Conservation (phyloP, 2,113 vertebrate genomes). For the Poicephalus gulielmi region DNA sequence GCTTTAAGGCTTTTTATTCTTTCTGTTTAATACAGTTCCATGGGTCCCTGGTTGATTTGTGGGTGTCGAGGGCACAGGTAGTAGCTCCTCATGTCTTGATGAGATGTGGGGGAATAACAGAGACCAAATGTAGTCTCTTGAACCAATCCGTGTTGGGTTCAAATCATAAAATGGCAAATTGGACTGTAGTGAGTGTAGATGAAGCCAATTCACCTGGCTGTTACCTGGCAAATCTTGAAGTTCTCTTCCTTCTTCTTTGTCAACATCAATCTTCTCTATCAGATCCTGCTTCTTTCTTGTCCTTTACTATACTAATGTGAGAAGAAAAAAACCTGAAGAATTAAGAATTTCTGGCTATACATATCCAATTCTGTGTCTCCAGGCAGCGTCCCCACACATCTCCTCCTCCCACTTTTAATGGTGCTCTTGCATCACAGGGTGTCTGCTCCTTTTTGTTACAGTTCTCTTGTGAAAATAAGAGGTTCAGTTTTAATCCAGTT, state of each 20-base stretch:
- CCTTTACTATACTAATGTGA: not conserved
- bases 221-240: not conserved
- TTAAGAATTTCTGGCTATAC: not conserved
- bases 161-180: not conserved
- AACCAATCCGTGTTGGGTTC: not conserved
- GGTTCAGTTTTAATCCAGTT: not conserved
- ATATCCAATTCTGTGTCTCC: not conserved
- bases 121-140: not conserved
- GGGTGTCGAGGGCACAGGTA: not conserved
- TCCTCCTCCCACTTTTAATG: not conserved
- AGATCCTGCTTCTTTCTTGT: not conserved
- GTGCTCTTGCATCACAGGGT: not conserved
- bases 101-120: not conserved
- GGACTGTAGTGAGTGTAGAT: not conserved
- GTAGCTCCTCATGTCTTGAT: not conserved
- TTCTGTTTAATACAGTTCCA: not conserved
- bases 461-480: not conserved
- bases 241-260: not conserved
- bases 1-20: not conserved
- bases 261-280: not conserved
- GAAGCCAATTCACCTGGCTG: not conserved
- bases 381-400: not conserved
- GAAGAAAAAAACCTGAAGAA: not conserved
- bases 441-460: not conserved
- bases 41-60: not conserved